Evolutionary conservation across 53 echinoderm and acorn worm genomes (phyloP).

Genomic region (Arbacia lixula): DNA sequence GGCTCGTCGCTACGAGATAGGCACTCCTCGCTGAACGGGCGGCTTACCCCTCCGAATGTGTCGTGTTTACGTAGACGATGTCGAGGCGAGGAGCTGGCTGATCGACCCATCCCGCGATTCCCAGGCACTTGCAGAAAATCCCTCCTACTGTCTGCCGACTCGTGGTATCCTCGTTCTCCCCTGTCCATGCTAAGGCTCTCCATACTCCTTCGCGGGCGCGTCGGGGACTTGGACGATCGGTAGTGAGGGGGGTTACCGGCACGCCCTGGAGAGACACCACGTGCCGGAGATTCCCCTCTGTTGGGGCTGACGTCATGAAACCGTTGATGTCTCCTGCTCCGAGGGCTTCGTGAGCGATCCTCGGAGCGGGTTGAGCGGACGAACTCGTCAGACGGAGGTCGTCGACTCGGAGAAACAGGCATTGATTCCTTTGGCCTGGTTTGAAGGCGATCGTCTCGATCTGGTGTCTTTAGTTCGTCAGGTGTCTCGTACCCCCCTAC

Average conservation of each 20-base stretch:
- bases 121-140: conserved; percentile 79
- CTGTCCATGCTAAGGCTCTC: conserved; percentile 64
- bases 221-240: conserved; percentile 59
- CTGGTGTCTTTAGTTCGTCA: conserved; percentile 60
- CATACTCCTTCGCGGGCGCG: conserved; percentile 41
- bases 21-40: conserved; percentile 61
- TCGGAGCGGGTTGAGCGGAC: conserved; percentile 27
- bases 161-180: conserved; percentile 58
- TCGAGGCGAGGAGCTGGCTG: conserved; percentile 85
- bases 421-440: conserved; percentile 26
- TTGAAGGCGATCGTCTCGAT: conserved; percentile 51
- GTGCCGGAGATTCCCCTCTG: conserved; percentile 47
- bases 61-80: conserved; percentile 67
- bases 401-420: conserved; percentile 37
- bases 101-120: conserved; percentile 70
- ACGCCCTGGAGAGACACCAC: conserved; percentile 37
- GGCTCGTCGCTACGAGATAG: conserved; percentile 73
- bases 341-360: conserved; percentile 55
- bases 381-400: conserved; percentile 34
- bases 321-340: conserved; percentile 57
- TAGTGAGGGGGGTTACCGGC: conserved; percentile 47
- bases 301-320: conserved; percentile 60
- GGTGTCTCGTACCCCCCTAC: conserved; percentile 68
- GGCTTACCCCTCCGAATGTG: conserved; percentile 45
- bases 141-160: conserved; percentile 38